Evolutionary conservation across 2,113 vertebrate species (phyloP).

Genomic region (Camelus bactrianus): DNA sequence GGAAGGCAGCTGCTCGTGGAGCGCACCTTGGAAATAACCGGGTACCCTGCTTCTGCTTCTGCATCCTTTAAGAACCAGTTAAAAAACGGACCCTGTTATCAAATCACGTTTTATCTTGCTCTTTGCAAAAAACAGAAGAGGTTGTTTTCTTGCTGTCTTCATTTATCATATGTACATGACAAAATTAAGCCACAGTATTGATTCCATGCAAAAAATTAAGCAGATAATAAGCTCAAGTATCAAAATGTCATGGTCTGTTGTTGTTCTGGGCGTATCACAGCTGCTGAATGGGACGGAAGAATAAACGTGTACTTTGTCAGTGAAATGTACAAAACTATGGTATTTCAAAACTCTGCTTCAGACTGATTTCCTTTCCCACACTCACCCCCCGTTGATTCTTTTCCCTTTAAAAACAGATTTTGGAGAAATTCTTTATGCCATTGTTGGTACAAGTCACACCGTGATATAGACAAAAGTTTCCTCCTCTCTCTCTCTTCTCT

Average conservation of each 20-base stretch:
- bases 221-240: neutral
- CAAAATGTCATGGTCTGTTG: neutral
- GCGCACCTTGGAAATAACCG: neutral
- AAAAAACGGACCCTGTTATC: neutral
- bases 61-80: neutral
- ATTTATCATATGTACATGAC: neutral
- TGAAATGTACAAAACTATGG: neutral
- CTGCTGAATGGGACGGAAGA: conserved; percentile 88
- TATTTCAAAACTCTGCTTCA: neutral
- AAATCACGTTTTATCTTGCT: neutral
- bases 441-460: neutral
- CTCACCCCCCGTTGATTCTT: neutral
- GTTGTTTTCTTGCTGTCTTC: neutral
- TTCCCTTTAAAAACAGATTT: neutral
- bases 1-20: neutral
- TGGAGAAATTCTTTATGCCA: neutral
- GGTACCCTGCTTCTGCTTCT: neutral
- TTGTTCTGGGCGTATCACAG: conserved; percentile 86
- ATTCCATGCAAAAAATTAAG: neutral
- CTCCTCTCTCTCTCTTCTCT: neutral
- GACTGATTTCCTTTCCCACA: neutral
- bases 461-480: neutral
- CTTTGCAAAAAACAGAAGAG: neutral
- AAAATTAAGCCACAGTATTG: neutral
- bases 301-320: conserved; percentile 89